Percentiles rank a stretch among this genome's conserved stretches.
Conservation (phyloP, 2,888 invertebrate species). For the Athetis lepigone region DNA sequence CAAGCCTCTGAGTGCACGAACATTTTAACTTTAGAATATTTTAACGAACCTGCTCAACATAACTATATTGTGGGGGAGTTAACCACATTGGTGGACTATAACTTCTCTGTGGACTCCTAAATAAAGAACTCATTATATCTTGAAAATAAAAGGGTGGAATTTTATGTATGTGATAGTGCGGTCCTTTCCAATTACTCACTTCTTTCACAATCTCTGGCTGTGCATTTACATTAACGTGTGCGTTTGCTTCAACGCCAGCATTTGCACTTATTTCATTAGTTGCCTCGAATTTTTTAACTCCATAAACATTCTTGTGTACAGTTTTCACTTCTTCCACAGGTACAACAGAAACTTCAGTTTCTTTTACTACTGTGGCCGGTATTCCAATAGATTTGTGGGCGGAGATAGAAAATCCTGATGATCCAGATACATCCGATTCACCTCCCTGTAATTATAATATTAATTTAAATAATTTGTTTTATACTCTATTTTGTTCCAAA, state of each 20-base stretch:
- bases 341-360: conserved; percentile 65
- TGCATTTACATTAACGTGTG: conserved; percentile 64
- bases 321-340: conserved; percentile 63
- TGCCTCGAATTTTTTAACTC: conserved; percentile 73
- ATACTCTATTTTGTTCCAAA: background rate
- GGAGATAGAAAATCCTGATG: conserved; percentile 74
- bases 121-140: conserved; percentile 70
- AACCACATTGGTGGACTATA: conserved; percentile 63
- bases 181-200: conserved; percentile 78
- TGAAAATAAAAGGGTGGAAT: conserved; percentile 65
- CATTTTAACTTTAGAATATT: conserved; percentile 29
- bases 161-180: conserved; percentile 40
- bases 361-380: conserved; percentile 67
- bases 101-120: conserved; percentile 67
- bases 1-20: conserved; percentile 71
- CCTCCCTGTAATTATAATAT: conserved; percentile 73
- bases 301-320: conserved; percentile 69
- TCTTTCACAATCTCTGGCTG: conserved; percentile 77
- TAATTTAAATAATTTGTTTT: background rate
- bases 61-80: conserved; percentile 61
- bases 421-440: conserved; percentile 70
- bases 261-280: conserved; percentile 75
- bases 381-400: conserved; percentile 72
- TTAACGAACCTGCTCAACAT: conserved; percentile 75
- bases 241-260: conserved; percentile 54